Percentiles rank a stretch among this genome's conserved stretches.
Conservation (phyloP, 1,140 invertebrate species). For the Sycophaga agraensis region DNA sequence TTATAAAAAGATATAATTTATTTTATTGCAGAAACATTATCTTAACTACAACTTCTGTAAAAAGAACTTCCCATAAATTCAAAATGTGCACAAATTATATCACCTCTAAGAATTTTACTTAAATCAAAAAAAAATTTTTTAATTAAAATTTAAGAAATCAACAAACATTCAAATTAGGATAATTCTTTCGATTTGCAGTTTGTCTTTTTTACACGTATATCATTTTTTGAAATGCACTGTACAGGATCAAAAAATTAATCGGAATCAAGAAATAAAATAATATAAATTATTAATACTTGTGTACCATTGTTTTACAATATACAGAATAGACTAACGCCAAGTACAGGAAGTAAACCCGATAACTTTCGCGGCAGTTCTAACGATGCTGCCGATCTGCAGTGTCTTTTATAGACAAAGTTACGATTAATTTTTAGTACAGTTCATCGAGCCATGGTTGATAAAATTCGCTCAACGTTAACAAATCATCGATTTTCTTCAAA, state of each 20-base stretch:
- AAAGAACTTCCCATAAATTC: no score
- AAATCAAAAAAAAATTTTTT: not conserved
- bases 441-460: slow-evolving; percentile 1
- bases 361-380: slow-evolving; percentile 3
- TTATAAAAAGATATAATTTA: no score
- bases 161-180: no score
- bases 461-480: not conserved
- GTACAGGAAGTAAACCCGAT: not conserved
- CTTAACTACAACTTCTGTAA: no score
- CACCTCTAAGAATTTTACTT: no score
- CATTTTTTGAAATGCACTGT: not conserved
- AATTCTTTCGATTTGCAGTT: not conserved
- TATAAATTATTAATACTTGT: not conserved
- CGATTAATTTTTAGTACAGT: not conserved
- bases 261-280: not conserved
- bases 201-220: not conserved
- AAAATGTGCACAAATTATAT: no score
- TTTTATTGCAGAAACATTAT: no score
- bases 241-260: not conserved
- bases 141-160: not conserved
- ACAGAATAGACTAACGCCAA: not conserved
- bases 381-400: not conserved
- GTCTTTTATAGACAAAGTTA: slow-evolving; percentile 7
- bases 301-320: not conserved
- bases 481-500: not conserved